Evolutionary conservation across 1,140 invertebrate genomes (phyloP).

Genomic region (Eufriesea mexicana): DNA sequence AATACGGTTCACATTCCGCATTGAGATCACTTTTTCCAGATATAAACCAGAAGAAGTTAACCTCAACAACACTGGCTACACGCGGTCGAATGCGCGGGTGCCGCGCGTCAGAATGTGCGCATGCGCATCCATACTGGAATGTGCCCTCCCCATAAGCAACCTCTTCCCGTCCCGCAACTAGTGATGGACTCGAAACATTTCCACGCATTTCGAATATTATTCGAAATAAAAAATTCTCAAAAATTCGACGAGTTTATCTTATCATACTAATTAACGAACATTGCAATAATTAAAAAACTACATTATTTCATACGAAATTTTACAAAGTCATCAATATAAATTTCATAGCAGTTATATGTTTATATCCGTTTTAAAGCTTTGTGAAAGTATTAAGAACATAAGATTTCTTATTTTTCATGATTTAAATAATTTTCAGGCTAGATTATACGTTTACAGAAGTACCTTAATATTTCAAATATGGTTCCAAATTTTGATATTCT

Average conservation of each 20-base stretch:
- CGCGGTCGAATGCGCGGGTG: slow-evolving; percentile 68
- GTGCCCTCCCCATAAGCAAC: slow-evolving; percentile 60
- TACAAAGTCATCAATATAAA: too few species aligned
- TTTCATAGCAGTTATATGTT: neutral
- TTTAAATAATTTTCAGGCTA: neutral
- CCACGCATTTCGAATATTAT: slow-evolving; percentile 25
- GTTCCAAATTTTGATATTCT: neutral
- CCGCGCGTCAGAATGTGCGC: slow-evolving; percentile 59
- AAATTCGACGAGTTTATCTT: neutral
- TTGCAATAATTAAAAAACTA: neutral
- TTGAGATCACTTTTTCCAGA: slow-evolving; percentile 43
- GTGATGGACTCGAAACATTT: slow-evolving; percentile 35
- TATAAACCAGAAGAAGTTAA: slow-evolving; percentile 48
- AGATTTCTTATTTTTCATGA: neutral
- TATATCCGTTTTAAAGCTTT: neutral
- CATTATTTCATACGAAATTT: too few species aligned
- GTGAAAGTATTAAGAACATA: neutral
- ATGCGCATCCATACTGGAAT: slow-evolving; percentile 76
- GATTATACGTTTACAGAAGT: neutral
- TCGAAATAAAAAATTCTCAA: neutral
- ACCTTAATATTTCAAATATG: neutral
- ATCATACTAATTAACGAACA: neutral
- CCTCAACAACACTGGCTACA: slow-evolving; percentile 45
- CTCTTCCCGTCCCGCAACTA: slow-evolving; percentile 29
- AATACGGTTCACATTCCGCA: slow-evolving; percentile 19